Evolutionary conservation across 35 echinoderm and acorn worm species (phyloP).

Genomic region (Anneissia japonica): DNA sequence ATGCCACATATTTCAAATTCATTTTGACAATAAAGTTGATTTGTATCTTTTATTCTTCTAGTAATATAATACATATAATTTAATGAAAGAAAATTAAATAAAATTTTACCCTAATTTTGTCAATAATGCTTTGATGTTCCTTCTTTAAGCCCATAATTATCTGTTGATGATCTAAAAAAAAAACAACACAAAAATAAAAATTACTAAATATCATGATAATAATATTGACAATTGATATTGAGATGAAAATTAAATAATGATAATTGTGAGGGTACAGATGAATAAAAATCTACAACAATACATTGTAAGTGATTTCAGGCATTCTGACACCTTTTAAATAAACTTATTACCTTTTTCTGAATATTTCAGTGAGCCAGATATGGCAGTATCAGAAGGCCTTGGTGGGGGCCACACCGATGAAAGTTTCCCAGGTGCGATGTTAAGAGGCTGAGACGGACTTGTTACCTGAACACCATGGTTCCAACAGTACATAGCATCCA

Average conservation of each 20-base stretch:
- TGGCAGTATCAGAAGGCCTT: background rate
- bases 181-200: slow-evolving; percentile 6
- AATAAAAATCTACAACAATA: no score
- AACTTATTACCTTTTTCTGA: background rate
- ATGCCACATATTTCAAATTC: background rate
- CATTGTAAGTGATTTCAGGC: no score
- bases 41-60: no score
- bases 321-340: no score
- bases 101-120: slow-evolving; percentile 46
- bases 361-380: background rate
- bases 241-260: no score
- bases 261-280: no score
- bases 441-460: background rate
- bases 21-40: background rate
- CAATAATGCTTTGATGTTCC: slow-evolving; percentile 41
- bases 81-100: background rate
- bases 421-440: background rate
- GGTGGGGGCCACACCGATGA: background rate
- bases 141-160: slow-evolving; percentile 76
- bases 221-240: no score
- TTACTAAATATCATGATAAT: no score
- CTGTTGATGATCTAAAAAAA: slow-evolving; percentile 72
- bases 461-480: background rate
- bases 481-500: slow-evolving; percentile 27
- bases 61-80: no score